Evolutionary conservation across 2,888 invertebrate genomes (phyloP).

Genomic region (Ceratothoa steindachneri): DNA sequence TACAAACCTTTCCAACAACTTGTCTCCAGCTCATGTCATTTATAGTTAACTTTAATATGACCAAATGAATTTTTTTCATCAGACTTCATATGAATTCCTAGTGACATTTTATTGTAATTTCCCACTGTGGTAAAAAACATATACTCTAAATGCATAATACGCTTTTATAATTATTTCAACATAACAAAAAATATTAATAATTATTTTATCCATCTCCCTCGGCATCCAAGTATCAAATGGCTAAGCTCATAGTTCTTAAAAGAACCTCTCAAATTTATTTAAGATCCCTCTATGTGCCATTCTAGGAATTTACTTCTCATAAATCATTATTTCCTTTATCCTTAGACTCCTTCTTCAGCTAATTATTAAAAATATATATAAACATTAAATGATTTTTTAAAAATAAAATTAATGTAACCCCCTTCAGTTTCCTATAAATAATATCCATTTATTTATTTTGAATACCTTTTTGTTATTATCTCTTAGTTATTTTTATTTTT

Average conservation of each 20-base stretch:
- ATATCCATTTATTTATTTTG: not conserved
- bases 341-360: not conserved
- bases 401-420: not conserved
- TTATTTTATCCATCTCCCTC: conserved; percentile 26
- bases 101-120: not conserved
- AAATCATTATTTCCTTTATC: not conserved
- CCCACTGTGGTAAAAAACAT: not conserved
- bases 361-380: not conserved
- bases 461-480: not conserved
- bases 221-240: conserved; percentile 46
- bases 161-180: not conserved
- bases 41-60: not conserved
- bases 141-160: not conserved
- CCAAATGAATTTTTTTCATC: not conserved
- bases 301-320: not conserved
- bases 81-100: not conserved
- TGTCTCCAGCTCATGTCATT: not conserved
- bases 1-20: not conserved
- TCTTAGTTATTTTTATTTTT: not conserved
- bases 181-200: not conserved
- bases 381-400: not conserved
- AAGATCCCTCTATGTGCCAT: conserved; percentile 36
- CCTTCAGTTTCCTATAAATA: not conserved
- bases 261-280: conserved; percentile 29
- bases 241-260: conserved; percentile 40